Percentiles rank a stretch among this genome's conserved stretches.
These are phyloP conservation scores for Phylloscopus trochilus DNA, from an alignment of 2,113 vertebrate species.

Conservation along the genomic window DNA sequence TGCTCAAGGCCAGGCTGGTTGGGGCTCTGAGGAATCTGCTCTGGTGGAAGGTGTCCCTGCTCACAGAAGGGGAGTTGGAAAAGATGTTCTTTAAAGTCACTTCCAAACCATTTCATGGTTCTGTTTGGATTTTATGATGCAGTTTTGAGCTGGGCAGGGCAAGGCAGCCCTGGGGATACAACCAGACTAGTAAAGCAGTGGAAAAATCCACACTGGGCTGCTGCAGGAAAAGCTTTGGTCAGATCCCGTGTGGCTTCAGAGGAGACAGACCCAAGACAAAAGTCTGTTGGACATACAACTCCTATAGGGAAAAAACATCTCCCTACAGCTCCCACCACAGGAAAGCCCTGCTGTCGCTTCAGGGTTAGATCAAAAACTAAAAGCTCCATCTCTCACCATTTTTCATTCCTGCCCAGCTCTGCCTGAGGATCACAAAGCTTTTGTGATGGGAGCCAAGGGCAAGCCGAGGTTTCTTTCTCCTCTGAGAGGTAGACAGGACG, in stretches of 20 bases:
- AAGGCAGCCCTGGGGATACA: background rate
- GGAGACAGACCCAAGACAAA: background rate
- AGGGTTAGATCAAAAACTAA: background rate
- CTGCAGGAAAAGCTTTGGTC: background rate
- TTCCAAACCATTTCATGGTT: background rate
- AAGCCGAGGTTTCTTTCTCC: background rate
- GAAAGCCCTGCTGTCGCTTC: background rate
- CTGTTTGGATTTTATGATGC: background rate
- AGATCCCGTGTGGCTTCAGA: background rate
- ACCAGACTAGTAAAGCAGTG: background rate
- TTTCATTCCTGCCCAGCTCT: background rate
- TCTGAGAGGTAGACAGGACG: background rate
- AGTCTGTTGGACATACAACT: background rate
- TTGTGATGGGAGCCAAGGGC: background rate
- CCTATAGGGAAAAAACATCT: background rate
- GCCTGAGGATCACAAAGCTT: background rate
- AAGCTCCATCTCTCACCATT: background rate
- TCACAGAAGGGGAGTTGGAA: fast-evolving
- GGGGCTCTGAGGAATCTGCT: background rate
- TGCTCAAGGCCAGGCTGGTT: background rate
- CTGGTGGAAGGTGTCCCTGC: background rate
- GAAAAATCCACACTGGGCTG: background rate
- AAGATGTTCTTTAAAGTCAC: background rate
- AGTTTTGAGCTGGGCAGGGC: background rate
- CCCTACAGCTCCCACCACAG: background rate